Evolutionary conservation across 2,888 invertebrate genomes (phyloP).

Genomic region (Eurois occulta): DNA sequence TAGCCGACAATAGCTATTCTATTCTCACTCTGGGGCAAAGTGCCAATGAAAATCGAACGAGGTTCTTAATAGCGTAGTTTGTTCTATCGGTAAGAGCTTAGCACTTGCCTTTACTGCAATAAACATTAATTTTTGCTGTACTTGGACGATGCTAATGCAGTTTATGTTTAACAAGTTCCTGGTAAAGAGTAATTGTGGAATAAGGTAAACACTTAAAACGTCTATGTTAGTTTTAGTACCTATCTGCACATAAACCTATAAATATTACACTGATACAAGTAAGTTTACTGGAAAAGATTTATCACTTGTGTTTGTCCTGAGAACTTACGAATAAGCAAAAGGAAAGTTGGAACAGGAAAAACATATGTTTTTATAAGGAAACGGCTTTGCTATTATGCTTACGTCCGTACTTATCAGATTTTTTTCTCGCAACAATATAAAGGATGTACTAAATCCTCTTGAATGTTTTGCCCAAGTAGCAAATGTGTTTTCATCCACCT

Average conservation of each 20-base stretch:
- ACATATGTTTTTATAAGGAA: slow-evolving; percentile 57
- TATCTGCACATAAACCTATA: slow-evolving; percentile 8
- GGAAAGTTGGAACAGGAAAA: slow-evolving; percentile 52
- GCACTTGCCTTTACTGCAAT: slow-evolving; percentile 74
- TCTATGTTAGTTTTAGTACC: slow-evolving; percentile 23
- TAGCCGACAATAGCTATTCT: slow-evolving; percentile 46
- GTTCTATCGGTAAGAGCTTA: slow-evolving; percentile 72
- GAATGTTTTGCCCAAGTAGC: slow-evolving; percentile 48
- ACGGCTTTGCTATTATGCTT: slow-evolving; percentile 49
- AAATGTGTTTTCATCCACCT: slow-evolving; percentile 53
- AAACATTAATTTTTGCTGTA: slow-evolving; percentile 75
- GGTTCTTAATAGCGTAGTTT: slow-evolving; percentile 71
- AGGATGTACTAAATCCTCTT: slow-evolving; percentile 56
- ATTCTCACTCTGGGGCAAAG: slow-evolving; percentile 59
- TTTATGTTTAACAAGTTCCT: slow-evolving; percentile 52
- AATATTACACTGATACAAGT: slow-evolving; percentile 34
- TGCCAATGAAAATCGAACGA: slow-evolving; percentile 75
- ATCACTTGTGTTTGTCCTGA: slow-evolving; percentile 33
- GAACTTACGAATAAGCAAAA: slow-evolving; percentile 46
- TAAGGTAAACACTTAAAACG: slow-evolving; percentile 26
- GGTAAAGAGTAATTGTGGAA: slow-evolving; percentile 43
- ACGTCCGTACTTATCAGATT: slow-evolving; percentile 57
- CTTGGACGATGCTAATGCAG: slow-evolving; percentile 64
- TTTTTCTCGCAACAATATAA: slow-evolving; percentile 57
- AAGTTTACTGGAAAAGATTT: slow-evolving; percentile 50